Evolutionary conservation across 1,140 invertebrate genomes (phyloP).

Genomic region (Heliconius hermathena): DNA sequence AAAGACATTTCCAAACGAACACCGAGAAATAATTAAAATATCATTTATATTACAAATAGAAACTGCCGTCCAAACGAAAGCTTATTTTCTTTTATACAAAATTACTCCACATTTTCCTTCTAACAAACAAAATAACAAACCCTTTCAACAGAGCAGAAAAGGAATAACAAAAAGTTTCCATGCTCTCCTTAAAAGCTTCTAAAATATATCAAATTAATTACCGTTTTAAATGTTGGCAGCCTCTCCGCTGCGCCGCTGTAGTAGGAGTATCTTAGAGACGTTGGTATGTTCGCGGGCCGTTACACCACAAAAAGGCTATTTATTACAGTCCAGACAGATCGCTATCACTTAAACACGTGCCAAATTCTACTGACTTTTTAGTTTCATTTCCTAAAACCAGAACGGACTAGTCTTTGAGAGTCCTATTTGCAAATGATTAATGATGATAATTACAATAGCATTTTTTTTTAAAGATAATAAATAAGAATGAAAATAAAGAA

Average conservation of each 20-base stretch:
- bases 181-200: constrained; percentile 27
- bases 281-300: constrained; percentile 34
- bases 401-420: constrained; percentile 23
- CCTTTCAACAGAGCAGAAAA: constrained; percentile 12
- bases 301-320: constrained; percentile 40
- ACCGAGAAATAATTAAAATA: constrained; percentile 3
- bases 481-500: too few species aligned
- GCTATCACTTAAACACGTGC: constrained; percentile 39
- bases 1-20: not conserved
- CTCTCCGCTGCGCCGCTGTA: not conserved
- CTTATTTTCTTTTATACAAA: constrained; percentile 11
- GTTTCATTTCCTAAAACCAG: constrained; percentile 35
- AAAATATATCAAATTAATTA: constrained; percentile 35
- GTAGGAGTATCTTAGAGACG: constrained; percentile 24
- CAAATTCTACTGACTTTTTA: constrained; percentile 38
- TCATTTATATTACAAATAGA: constrained; percentile 2
- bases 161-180: constrained; percentile 17
- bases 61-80: not conserved
- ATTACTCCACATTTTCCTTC: constrained; percentile 10
- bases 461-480: too few species aligned
- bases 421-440: not conserved
- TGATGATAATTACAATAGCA: too few species aligned
- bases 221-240: constrained; percentile 32
- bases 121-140: constrained; percentile 16
- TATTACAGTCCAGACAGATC: constrained; percentile 36